Evolutionary conservation across 2,797 vertebrate genomes (phyloP).

Genomic region (Protonibea diacanthus): DNA sequence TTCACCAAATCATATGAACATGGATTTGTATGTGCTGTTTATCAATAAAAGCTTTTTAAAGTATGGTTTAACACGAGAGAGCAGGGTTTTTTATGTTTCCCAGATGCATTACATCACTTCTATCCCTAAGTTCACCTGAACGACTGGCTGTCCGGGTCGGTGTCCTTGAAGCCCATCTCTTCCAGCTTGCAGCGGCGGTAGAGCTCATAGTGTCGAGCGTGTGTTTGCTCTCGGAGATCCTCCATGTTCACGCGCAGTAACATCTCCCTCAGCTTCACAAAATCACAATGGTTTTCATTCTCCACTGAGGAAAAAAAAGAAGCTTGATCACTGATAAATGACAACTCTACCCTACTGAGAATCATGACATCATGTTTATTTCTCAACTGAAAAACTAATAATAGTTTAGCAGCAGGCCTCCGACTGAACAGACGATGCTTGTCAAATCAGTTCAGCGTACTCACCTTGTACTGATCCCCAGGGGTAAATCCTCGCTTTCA

Average conservation of each 20-base stretch:
- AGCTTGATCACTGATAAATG: conserved; percentile 5
- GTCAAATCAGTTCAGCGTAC: conserved; percentile 56
- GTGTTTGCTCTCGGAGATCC: conserved; percentile 96
- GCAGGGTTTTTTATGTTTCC: conserved; percentile 2
- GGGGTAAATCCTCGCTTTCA: conserved; percentile 95
- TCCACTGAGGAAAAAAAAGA: conserved; percentile 87
- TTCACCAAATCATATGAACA: not conserved
- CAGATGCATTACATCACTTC: conserved; percentile 22
- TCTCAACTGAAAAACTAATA: conserved; percentile 2
- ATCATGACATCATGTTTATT: conserved; percentile 2
- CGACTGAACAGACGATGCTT: conserved; percentile 29
- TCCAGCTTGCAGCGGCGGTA: conserved; percentile 97
- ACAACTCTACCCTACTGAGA: not conserved
- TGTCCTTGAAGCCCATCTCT: conserved; percentile 99
- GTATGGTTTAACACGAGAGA: not conserved
- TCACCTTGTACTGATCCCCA: conserved; percentile 99
- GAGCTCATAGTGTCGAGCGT: conserved; percentile 95
- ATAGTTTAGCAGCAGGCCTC: conserved; percentile 11
- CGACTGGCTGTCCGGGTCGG: conserved; percentile 92
- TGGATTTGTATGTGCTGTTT: not conserved
- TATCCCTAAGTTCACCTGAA: conserved; percentile 89
- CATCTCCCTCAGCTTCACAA: conserved; percentile 98
- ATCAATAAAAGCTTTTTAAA: not conserved
- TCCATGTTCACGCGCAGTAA: conserved; percentile 98
- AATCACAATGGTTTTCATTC: conserved; percentile 97